A percentile compares a stretch with the other conserved stretches of the same genome.
phyloP scores from a whole-genome alignment of 2,888 invertebrate genomes.

The Creontiades dilutus region DNA sequence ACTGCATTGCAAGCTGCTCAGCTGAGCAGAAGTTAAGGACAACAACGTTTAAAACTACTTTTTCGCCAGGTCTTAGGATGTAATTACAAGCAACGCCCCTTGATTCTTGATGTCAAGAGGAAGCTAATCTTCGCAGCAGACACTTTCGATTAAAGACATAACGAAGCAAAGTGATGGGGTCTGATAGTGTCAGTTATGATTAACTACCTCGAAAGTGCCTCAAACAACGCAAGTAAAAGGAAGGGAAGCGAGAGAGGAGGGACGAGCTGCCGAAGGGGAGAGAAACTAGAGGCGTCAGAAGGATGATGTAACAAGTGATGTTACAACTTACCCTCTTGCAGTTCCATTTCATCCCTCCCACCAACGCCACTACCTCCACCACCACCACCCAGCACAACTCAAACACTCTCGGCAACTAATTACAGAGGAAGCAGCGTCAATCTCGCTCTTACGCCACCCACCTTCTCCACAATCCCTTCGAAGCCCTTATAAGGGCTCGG shows the following conservation, averaged over 20 bases:
- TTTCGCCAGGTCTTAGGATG: neutral
- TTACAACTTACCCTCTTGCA: slow-evolving; percentile 35
- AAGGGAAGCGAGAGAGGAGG: neutral
- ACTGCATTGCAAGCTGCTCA: too few relatives aligned
- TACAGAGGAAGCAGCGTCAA: slow-evolving; percentile 38
- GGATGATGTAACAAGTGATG: slow-evolving; percentile 66
- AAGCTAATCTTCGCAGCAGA: slow-evolving; percentile 60
- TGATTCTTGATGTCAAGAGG: neutral
- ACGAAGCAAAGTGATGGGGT: slow-evolving; percentile 62
- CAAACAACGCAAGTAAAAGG: neutral
- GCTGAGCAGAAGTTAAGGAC: too few relatives aligned
- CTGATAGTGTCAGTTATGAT: slow-evolving; percentile 70
- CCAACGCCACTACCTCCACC: neutral
- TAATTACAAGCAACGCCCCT: slow-evolving; percentile 48
- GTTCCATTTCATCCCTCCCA: slow-evolving; percentile 10
- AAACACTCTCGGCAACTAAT: neutral
- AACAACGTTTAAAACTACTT: too few relatives aligned
- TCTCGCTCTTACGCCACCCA: slow-evolving; percentile 37
- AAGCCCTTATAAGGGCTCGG: slow-evolving; percentile 34
- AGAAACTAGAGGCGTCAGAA: slow-evolving; percentile 5
- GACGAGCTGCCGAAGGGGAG: slow-evolving; percentile 8
- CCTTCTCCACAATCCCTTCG: slow-evolving; percentile 11
- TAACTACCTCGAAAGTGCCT: slow-evolving; percentile 59
- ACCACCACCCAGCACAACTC: neutral
- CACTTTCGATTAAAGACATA: slow-evolving; percentile 68